These are phyloP conservation scores for Synergus japonicus DNA, from an alignment of 2,888 invertebrate species.

Conservation along the genomic window DNA sequence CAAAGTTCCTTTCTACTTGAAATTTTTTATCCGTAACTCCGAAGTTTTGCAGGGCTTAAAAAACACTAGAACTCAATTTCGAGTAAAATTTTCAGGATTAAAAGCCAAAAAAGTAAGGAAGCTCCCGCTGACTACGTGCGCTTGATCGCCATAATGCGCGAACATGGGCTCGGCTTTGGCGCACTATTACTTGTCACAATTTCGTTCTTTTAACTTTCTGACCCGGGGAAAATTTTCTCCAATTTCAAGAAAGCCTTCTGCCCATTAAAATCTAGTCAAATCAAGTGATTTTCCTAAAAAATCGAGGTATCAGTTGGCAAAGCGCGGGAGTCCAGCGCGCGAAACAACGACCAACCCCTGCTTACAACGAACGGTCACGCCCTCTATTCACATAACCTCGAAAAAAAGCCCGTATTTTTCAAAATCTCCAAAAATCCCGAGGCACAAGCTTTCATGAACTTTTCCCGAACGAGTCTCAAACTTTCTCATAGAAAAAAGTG, in stretches of 20 bases:
- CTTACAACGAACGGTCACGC: conserved; percentile 66
- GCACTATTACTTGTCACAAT: conserved; percentile 49
- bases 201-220: conserved; percentile 34
- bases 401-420: conserved; percentile 27
- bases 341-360: conserved; percentile 74
- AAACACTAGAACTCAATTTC: conserved; percentile 4
- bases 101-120: conserved; percentile 57
- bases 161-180: conserved; percentile 54
- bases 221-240: conserved; percentile 17
- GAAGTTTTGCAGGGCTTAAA: conserved; percentile 24
- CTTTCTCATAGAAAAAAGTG: neutral
- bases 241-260: neutral
- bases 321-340: conserved; percentile 75
- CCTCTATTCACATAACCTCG: conserved; percentile 76
- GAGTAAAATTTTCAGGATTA: conserved; percentile 45
- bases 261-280: neutral
- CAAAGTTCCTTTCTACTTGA: conserved; percentile 15
- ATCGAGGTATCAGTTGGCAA: conserved; percentile 58
- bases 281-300: conserved; percentile 50
- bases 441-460: neutral
- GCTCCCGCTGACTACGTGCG: conserved; percentile 65
- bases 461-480: neutral
- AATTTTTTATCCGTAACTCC: conserved; percentile 19
- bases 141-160: conserved; percentile 72
- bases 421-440: neutral